Percentiles rank a stretch among this genome's conserved stretches.
Conservation (phyloP, 2,113 vertebrate species). For the Nothocercus julius region DNA sequence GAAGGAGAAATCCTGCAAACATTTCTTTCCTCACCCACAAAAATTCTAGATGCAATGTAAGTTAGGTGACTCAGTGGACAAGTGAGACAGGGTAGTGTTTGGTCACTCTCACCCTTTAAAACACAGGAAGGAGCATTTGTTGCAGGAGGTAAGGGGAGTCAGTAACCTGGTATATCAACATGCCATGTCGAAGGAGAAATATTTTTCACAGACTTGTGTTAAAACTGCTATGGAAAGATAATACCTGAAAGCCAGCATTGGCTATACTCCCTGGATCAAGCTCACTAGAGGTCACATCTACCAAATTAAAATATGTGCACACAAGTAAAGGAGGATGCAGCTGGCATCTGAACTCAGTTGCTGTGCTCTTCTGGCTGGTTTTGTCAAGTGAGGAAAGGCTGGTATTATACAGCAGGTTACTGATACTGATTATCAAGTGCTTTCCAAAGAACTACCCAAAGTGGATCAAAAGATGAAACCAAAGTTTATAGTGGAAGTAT, state of each 20-base stretch:
- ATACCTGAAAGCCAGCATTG: neutral
- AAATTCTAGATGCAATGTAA: neutral
- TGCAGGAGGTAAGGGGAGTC: neutral
- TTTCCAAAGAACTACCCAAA: neutral
- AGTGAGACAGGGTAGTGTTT: accelerated
- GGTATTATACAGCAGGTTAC: neutral
- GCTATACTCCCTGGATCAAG: neutral
- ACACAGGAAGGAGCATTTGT: neutral
- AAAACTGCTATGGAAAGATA: neutral
- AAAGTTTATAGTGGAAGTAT: neutral
- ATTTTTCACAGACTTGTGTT: neutral
- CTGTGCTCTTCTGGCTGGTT: neutral
- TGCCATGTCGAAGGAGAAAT: neutral
- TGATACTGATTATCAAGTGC: neutral
- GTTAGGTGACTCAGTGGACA: neutral
- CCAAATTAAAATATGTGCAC: neutral
- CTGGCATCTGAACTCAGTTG: neutral
- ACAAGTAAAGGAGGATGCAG: neutral
- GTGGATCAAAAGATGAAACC: neutral
- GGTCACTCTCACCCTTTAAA: neutral
- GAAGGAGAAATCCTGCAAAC: accelerated
- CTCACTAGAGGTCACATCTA: neutral
- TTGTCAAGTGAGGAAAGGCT: neutral
- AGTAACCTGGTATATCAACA: neutral
- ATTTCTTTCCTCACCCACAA: neutral